Evolutionary conservation across 2,888 invertebrate genomes (phyloP).

Genomic region (Entomobrya multifasciata): DNA sequence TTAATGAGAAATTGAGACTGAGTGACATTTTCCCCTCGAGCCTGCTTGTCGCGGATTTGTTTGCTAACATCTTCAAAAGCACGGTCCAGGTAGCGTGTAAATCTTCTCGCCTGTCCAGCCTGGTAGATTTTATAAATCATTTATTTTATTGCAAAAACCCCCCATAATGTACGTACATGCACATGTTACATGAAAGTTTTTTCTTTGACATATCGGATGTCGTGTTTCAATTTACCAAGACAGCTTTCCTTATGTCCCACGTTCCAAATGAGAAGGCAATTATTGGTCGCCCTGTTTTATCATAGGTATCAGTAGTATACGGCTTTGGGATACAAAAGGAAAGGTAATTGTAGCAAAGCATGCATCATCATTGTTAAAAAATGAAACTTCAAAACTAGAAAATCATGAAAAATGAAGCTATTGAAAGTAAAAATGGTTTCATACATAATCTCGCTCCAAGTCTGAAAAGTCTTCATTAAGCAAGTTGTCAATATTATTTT

Average conservation of each 20-base stretch:
- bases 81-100: slow-evolving; percentile 69
- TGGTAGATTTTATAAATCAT: neutral
- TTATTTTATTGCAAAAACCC: neutral
- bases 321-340: slow-evolving; percentile 36
- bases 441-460: slow-evolving; percentile 63
- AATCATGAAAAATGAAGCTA: no score
- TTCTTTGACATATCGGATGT: no score
- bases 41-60: slow-evolving; percentile 68
- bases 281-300: slow-evolving; percentile 68
- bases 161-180: no score
- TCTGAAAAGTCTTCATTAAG: slow-evolving; percentile 71
- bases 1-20: slow-evolving; percentile 69
- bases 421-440: neutral
- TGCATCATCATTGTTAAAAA: neutral
- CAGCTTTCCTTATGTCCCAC: slow-evolving; percentile 62
- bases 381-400: no score
- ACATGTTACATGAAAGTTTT: no score
- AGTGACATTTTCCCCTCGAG: slow-evolving; percentile 72
- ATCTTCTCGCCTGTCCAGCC: slow-evolving; percentile 63
- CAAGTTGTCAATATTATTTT: slow-evolving; percentile 64
- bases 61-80: slow-evolving; percentile 65
- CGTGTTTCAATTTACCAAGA: neutral
- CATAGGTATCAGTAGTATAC: slow-evolving; percentile 67
- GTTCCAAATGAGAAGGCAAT: slow-evolving; percentile 68
- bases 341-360: neutral